Evolutionary conservation across 1,140 invertebrate species (phyloP).

Genomic region (Mycetomoellerius zeteki): DNA sequence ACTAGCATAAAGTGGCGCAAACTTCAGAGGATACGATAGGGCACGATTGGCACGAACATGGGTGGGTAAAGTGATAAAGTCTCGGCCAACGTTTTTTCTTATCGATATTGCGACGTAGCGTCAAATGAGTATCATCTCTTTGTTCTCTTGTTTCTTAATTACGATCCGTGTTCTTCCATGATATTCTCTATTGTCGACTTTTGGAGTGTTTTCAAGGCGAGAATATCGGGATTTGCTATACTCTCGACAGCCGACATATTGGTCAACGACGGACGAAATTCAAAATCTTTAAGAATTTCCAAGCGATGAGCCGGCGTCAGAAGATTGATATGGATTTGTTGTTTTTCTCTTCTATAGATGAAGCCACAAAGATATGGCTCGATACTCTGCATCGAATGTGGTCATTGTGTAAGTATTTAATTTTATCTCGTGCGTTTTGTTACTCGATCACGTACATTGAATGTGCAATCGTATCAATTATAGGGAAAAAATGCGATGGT

Average conservation of each 20-base stretch:
- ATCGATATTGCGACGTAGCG: neutral
- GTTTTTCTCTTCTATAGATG: slow-evolving; percentile 77
- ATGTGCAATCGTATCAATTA: slow-evolving; percentile 61
- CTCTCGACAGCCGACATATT: neutral
- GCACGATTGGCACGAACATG: neutral
- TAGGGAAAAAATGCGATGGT: slow-evolving; percentile 88
- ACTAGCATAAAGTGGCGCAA: too few relatives aligned
- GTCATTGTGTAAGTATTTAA: slow-evolving; percentile 78
- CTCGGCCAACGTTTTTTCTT: neutral
- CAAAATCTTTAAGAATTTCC: neutral
- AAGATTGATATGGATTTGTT: slow-evolving; percentile 33
- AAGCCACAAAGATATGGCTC: slow-evolving; percentile 80
- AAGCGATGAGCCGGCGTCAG: neutral
- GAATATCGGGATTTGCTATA: neutral
- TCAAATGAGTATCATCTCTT: neutral
- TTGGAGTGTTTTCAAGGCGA: neutral
- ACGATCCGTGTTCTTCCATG: neutral
- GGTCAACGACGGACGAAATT: neutral
- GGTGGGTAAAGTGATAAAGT: neutral
- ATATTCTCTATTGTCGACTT: neutral
- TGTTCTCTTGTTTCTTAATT: slow-evolving; percentile 19
- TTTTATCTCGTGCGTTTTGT: slow-evolving; percentile 13
- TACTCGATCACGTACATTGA: slow-evolving; percentile 7
- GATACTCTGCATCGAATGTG: slow-evolving; percentile 79
- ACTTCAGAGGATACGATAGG: slow-evolving; percentile 8